Base-by-base conservation (phyloP, 1,140 invertebrate genomes). In the Pseudomyrmex flavicornis region DNA sequence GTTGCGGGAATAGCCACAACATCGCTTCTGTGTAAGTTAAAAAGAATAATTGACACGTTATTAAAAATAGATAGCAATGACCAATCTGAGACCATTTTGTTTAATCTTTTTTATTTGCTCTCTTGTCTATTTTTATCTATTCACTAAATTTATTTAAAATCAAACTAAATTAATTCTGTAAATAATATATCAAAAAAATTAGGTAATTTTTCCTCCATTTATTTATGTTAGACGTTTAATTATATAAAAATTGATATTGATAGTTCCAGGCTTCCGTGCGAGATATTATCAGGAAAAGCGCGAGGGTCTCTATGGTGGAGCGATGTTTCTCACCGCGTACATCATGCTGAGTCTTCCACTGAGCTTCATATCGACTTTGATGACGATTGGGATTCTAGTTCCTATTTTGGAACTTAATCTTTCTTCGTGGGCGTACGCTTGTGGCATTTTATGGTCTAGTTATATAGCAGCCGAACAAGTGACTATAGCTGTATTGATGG, bases 261-360 rank as follows among this genome's bases (percentile, higher is more conserved):
- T 90, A 98, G 98, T 97, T 95, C 96, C 97, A 52, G 96, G 95
- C 62, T 97, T 97, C 94, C 95, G 98, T n/a, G 98, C 97, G 48
- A 95, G 97, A 35, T 98, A 98, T 92, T 98, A 98, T 84, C 97
- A 98, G 92, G 98, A 99, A 91, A 96, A 97, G 12, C 95, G 98
- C 72, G 97, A 98, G 91, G 98, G 98, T 1, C 93, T 98, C 0
- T 99, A 99, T 91, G 96, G 97, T 15, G 98, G 98, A 2, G 97
- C 97, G 0, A 96, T 98, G 82, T 96, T 98, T 84, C 94, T 98
- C 0, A 94, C 98, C 0, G 96, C 97, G 0, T 98, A 98, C 91
- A 96, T 97, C 69, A 90, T 98, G 0, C 95, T 97, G 8, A 97
- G 96, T 3, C 93, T 98, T 46, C 97, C 98, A 0, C 96, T 98